phyloP scores from a whole-genome alignment of 1,140 invertebrate species.

The Zophobas atratus region DNA sequence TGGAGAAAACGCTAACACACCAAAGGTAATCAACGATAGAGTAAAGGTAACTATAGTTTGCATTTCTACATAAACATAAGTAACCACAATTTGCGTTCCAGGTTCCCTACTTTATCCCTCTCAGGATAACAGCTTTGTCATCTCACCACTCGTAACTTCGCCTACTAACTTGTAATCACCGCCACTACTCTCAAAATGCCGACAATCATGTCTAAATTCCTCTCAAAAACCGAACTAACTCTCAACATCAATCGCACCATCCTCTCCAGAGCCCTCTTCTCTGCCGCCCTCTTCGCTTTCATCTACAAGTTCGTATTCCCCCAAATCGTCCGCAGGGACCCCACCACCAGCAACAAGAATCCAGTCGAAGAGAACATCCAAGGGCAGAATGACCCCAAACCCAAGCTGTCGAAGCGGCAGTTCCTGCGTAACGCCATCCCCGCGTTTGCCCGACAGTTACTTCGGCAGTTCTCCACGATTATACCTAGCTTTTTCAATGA shows the following conservation, averaged over 20 bases:
- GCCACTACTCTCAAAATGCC: conserved; percentile 69
- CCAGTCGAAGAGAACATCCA: conserved; percentile 60
- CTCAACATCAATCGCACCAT: conserved; percentile 66
- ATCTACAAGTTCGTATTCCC: conserved; percentile 69
- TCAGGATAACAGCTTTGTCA: no score
- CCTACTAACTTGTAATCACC: neutral
- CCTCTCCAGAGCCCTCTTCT: conserved; percentile 68
- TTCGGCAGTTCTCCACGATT: conserved; percentile 87
- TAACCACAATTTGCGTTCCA: no score
- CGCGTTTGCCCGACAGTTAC: conserved; percentile 85
- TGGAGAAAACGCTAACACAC: no score
- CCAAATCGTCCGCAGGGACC: conserved; percentile 59
- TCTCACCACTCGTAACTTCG: neutral
- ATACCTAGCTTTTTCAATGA: conserved; percentile 88
- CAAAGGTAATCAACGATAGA: no score
- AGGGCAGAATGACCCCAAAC: conserved; percentile 58
- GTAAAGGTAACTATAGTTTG: no score
- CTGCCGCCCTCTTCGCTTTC: conserved; percentile 67
- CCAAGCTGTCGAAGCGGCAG: conserved; percentile 51
- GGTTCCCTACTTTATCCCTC: no score
- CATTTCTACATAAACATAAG: no score
- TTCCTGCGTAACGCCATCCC: conserved; percentile 67
- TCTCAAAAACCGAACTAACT: conserved; percentile 72
- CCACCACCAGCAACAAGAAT: conserved; percentile 65
- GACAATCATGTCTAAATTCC: conserved; percentile 79